These are phyloP conservation scores for Cotesia congregata DNA, from an alignment of 2,888 invertebrate species.

Conservation along the genomic window DNA sequence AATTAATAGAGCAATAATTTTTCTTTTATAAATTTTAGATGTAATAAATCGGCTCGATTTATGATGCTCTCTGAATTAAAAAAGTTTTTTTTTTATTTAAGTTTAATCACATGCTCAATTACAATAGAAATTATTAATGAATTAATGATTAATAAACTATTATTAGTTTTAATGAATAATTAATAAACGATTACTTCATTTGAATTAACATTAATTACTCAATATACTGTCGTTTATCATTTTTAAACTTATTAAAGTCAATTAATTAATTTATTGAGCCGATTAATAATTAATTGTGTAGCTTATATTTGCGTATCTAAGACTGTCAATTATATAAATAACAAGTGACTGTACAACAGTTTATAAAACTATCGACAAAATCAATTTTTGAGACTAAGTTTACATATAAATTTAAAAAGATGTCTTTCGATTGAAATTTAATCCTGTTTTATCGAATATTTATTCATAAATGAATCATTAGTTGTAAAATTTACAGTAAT, in stretches of 20 bases:
- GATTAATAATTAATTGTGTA: conserved; percentile 26
- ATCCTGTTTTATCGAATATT: conserved; percentile 7
- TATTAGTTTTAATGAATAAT: not conserved
- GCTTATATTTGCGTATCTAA: conserved; percentile 20
- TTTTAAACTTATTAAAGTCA: conserved; percentile 2
- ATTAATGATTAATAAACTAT: not conserved
- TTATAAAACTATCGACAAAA: conserved; percentile 13
- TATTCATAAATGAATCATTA: conserved; percentile 8
- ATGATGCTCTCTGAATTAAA: conserved; percentile 41
- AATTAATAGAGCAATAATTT: conserved; percentile 42
- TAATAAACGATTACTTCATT: not conserved
- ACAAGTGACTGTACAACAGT: conserved; percentile 12
- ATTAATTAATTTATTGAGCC: not conserved
- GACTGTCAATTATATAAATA: conserved; percentile 37
- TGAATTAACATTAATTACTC: not conserved
- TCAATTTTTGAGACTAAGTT: conserved; percentile 33
- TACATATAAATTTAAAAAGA: conserved; percentile 32
- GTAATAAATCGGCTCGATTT: conserved; percentile 1
- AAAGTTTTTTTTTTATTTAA: conserved; percentile 7
- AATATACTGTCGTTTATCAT: not conserved
- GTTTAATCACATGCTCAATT: not conserved
- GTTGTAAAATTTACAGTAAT: conserved; percentile 9
- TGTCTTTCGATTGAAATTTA: conserved; percentile 26
- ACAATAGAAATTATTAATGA: not conserved
- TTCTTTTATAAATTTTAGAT: conserved; percentile 37